Evolutionary conservation across 2,113 vertebrate genomes (phyloP).

Genomic region (Rhabdomys dilectus): DNA sequence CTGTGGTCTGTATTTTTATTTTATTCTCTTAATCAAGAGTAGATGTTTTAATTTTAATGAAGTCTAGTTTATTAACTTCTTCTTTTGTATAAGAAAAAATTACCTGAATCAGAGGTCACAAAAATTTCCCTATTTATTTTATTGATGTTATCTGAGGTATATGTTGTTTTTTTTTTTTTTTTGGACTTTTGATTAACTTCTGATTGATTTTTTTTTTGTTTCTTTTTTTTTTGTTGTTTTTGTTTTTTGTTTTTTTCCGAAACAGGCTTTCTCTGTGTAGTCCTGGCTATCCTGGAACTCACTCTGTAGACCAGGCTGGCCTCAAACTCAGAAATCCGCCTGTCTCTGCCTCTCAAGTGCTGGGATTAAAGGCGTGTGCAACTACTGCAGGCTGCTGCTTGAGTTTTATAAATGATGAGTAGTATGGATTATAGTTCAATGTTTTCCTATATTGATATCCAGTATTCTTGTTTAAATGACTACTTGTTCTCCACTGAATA

Average conservation of each 20-base stretch:
- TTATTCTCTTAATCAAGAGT: neutral
- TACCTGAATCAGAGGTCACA: neutral
- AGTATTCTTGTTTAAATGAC: neutral
- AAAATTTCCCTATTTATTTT: neutral
- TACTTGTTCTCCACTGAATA: neutral
- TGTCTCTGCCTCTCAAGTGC: too few relatives aligned
- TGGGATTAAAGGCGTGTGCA: too few relatives aligned
- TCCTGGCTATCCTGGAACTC: too few relatives aligned
- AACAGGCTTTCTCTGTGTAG: too few relatives aligned
- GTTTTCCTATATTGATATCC: neutral
- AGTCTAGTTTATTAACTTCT: neutral
- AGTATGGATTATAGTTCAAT: neutral
- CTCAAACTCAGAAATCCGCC: too few relatives aligned
- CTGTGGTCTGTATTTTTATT: neutral
- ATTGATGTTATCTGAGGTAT: neutral
- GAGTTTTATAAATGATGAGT: neutral
- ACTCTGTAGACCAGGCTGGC: too few relatives aligned
- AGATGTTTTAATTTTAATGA: neutral
- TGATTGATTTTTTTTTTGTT: neutral
- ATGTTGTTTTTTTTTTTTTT: neutral
- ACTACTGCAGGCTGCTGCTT: too few relatives aligned
- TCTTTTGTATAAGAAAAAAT: neutral
- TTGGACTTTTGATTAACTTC: neutral
- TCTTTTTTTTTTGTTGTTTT: too few relatives aligned
- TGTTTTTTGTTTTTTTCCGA: too few relatives aligned